Conservation (phyloP, 2,888 invertebrate species). For the Polydrusus pterygomalis region DNA sequence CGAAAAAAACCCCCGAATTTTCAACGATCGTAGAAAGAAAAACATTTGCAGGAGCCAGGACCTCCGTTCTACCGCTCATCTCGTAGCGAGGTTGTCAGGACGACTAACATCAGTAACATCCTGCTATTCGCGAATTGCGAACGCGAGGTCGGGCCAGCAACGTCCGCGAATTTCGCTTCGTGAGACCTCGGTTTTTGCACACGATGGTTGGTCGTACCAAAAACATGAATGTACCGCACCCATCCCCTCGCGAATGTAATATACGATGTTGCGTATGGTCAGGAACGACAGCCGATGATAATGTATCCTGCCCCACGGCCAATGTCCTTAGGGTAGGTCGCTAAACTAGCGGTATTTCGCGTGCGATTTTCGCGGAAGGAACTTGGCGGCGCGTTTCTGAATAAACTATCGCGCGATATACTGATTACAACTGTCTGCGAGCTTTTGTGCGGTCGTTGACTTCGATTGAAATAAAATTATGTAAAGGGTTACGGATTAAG, state of each 20-base stretch:
- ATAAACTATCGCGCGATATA: slow-evolving; percentile 19
- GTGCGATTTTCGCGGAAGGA: slow-evolving; percentile 59
- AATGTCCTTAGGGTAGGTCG: slow-evolving; percentile 71
- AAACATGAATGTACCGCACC: slow-evolving; percentile 47
- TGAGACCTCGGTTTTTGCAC: slow-evolving; percentile 52
- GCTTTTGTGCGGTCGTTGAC: slow-evolving; percentile 30
- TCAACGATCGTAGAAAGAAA: neutral
- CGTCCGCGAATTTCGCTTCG: slow-evolving; percentile 49
- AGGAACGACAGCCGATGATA: slow-evolving; percentile 54
- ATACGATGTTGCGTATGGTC: slow-evolving; percentile 71
- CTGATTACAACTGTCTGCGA: slow-evolving; percentile 29
- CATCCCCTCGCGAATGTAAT: slow-evolving; percentile 64
- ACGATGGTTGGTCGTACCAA: slow-evolving; percentile 44
- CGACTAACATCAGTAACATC: slow-evolving; percentile 46
- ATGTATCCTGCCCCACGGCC: slow-evolving; percentile 67
- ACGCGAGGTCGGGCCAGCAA: slow-evolving; percentile 18
- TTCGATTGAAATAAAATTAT: slow-evolving; percentile 19
- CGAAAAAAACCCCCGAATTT: no score
- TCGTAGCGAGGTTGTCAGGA: slow-evolving; percentile 44
- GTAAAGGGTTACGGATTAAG: neutral
- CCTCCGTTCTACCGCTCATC: slow-evolving; percentile 28
- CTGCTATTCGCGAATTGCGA: slow-evolving; percentile 43
- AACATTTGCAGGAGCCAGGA: slow-evolving; percentile 26
- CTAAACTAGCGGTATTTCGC: slow-evolving; percentile 68
- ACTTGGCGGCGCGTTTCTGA: slow-evolving; percentile 36